Percentiles rank a stretch among this genome's conserved stretches.
Conservation (phyloP, 2,113 vertebrate genomes). For the Regulus satrapa region DNA sequence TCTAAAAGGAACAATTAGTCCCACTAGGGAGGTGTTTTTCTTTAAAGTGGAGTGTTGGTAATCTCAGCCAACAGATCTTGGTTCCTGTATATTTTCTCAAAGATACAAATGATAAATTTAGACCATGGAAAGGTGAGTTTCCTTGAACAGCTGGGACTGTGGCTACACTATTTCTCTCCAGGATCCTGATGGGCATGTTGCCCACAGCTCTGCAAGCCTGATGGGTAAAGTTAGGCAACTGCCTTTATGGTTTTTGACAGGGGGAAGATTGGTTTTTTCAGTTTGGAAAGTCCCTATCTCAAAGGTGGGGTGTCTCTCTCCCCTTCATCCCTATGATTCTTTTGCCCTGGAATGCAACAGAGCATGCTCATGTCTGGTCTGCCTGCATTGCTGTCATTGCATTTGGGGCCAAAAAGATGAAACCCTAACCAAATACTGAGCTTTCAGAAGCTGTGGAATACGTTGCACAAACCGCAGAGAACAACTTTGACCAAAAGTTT, state of each 20-base stretch:
- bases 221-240: background rate
- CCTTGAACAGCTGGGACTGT: background rate
- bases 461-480: background rate
- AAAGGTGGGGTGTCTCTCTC: background rate
- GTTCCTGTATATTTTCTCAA: background rate
- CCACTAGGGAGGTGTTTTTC: background rate
- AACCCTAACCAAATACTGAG: background rate
- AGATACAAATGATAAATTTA: background rate
- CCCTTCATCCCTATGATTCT: background rate
- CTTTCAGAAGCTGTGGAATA: background rate
- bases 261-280: background rate
- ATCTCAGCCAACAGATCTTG: background rate
- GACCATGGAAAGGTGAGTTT: background rate
- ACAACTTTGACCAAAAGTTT: slow-evolving; percentile 1
- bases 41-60: background rate
- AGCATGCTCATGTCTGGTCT: background rate
- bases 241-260: background rate
- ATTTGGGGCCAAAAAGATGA: background rate
- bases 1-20: background rate
- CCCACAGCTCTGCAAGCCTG: background rate
- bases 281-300: background rate
- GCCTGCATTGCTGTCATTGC: background rate
- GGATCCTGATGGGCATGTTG: background rate
- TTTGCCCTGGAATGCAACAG: background rate
- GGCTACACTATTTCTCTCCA: background rate